Base-by-base conservation (phyloP, 2,888 invertebrate species). In the Drosophila niveifrons region DNA sequence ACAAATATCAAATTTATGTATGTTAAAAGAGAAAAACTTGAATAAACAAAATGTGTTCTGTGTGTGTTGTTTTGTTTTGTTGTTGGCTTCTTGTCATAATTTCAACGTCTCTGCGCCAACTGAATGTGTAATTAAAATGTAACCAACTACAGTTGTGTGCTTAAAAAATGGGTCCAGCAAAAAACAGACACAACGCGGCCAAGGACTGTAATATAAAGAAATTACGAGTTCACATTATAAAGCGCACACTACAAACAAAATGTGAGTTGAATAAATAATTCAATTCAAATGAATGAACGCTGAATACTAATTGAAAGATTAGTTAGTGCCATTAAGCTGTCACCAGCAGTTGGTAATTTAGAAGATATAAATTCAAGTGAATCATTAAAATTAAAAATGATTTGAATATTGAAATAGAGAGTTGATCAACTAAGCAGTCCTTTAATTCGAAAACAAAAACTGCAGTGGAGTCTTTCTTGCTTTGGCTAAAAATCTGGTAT, bases 101-200 rank as follows among this genome's bases (percentile, higher is more conserved):
- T 75, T 68, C 29, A 50, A 47, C 13, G 43, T 59, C 64, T 71
- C 46, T 77, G 63, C 56, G 56, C 59, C 66, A 74, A 74, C 79
- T 77, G 66, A 71, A 77, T 75, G 64, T 66, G 68, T 65, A 80
- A 82, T 80, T 73, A 82, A 75, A 86, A 75, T 62, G 72, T 68
- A 66, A 48, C 58, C 63, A 72, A 69, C 48, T 53, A 59, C 41
- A 67, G 59, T 11, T 50, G 41, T 29, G 29, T n/a, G 50, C 31
- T 56, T 56, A 13, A 52, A 59, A 62, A 66, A 41, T 34, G 34
- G 29, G 0, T 36, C 36, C 36, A 53, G 13, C 47, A 23, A 47
- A n/a, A 29, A 31, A n/a, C 18, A 13, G 52, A 46, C 13, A 59
- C 11, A 36, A 15, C 13, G 31, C 1, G 13, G 57, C 64, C 67